These are phyloP conservation scores for Panorpa germanica DNA, from an alignment of 2,888 invertebrate species.

Conservation along the genomic window DNA sequence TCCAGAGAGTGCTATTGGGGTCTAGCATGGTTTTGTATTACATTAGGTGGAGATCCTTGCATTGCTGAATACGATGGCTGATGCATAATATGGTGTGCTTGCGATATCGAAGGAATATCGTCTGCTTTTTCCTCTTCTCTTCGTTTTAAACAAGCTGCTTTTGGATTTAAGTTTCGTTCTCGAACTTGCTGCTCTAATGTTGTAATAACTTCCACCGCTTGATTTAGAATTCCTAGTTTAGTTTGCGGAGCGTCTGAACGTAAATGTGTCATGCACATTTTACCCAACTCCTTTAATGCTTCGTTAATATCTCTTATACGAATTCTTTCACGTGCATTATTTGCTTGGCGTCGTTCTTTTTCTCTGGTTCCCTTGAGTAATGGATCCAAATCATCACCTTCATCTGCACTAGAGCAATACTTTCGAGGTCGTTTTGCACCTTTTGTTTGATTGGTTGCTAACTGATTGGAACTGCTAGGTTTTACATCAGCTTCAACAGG, in stretches of 20 bases:
- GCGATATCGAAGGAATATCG: slow-evolving; percentile 58
- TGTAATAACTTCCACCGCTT: slow-evolving; percentile 98
- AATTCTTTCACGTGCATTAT: slow-evolving; percentile 97
- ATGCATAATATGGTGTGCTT: slow-evolving; percentile 41
- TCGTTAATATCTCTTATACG: slow-evolving; percentile 98
- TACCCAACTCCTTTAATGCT: slow-evolving; percentile 91
- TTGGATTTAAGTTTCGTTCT: slow-evolving; percentile 94
- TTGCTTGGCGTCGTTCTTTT: slow-evolving; percentile 87
- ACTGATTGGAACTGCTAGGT: slow-evolving; percentile 23
- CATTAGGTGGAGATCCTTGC: slow-evolving; percentile 38
- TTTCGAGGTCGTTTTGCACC: slow-evolving; percentile 50
- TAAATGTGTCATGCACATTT: slow-evolving; percentile 95
- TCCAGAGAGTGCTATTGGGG: slow-evolving; percentile 1
- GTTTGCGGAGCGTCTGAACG: slow-evolving; percentile 97
- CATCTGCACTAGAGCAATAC: slow-evolving; percentile 73
- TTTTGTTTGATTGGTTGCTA: slow-evolving; percentile 25
- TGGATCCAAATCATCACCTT: slow-evolving; percentile 59
- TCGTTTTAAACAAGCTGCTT: slow-evolving; percentile 93
- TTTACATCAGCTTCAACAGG: slow-evolving; percentile 43
- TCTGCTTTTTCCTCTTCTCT: slow-evolving; percentile 93
- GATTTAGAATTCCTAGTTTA: slow-evolving; percentile 92
- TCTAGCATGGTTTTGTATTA: slow-evolving; percentile 32
- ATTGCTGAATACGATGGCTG: slow-evolving; percentile 44
- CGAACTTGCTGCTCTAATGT: slow-evolving; percentile 94
- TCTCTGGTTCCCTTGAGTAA: slow-evolving; percentile 85